phyloP scores from a whole-genome alignment of 2,113 vertebrate genomes.

The Numida meleagris region DNA sequence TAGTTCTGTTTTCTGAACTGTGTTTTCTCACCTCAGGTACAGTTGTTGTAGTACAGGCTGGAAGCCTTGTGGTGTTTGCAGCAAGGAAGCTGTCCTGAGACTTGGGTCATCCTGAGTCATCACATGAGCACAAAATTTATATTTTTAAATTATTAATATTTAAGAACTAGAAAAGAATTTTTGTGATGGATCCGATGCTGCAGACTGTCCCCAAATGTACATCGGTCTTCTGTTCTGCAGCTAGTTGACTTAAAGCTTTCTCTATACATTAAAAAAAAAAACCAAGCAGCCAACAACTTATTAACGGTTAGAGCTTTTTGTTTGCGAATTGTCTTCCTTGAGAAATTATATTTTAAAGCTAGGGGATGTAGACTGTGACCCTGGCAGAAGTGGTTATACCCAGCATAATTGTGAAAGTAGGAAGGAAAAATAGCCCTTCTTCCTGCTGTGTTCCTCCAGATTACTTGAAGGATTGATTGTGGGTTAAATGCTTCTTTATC shows the following conservation, averaged over 20 bases:
- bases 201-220: background rate
- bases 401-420: background rate
- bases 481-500: background rate
- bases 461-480: background rate
- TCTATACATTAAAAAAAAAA: background rate
- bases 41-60: background rate
- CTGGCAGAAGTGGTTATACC: background rate
- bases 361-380: background rate
- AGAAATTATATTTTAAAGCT: background rate
- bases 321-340: background rate
- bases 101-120: background rate
- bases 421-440: background rate
- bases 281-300: background rate
- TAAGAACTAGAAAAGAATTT: background rate
- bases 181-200: background rate
- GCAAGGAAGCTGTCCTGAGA: conserved; percentile 16
- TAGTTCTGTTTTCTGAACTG: background rate
- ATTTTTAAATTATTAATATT: background rate
- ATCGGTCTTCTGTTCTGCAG: background rate
- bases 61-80: background rate
- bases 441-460: background rate
- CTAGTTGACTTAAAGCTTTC: background rate
- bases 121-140: background rate
- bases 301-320: background rate
- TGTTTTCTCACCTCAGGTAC: conserved; percentile 9